Evolutionary conservation across 2,797 vertebrate species (phyloP), one percentile per base, ranked within the genome.

Genomic region (Danio aesculapii): DNA sequence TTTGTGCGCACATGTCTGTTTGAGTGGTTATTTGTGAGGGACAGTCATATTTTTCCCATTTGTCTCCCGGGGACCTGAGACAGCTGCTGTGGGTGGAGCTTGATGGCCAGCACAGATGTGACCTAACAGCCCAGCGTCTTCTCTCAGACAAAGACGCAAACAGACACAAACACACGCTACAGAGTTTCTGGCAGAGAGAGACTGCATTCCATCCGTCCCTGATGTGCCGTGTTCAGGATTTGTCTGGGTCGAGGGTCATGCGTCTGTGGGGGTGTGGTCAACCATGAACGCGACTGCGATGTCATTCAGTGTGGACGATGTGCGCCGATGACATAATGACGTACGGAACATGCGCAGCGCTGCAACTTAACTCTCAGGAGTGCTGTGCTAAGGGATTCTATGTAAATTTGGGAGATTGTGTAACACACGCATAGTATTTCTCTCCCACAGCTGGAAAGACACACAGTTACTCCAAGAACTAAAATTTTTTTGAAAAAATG

Each of bases 181-280:
- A 61, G 63, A 72, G 85, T 81, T 82, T 84, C 79, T 87, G 81
- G 75, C 81, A 82, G 67, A 10, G 6, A 83, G 63, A 43, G 41
- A 21, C 7, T 8, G 14, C 85, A 86, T 87, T 87, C 81, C 62
- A 73, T 57, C 41, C 21, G 81, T 83, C 86, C 81, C 83, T 82
- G 62, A 85, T 83, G 84, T 49, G 67, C 72, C 82, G 17, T 53
- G 77, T 66, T 83, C 83, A 79, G 71, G 46, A 57, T 81, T 57
- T 66, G 75, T 84, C 74, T 86, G 71, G 83, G 71, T 82, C 64
- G 82, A 70, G 57, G 81, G 75, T 74, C 68, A 72, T 6, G 50
- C 69, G 75, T 83, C 83, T 82, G 83, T 30, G 41, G 83, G 72
- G 76, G 66, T 74, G 52, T 79, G 83, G 84, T 81, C 75, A 69